Evolutionary conservation across 35 echinoderm and acorn worm species (phyloP).

Genomic region (Ophiothrix spiculata): DNA sequence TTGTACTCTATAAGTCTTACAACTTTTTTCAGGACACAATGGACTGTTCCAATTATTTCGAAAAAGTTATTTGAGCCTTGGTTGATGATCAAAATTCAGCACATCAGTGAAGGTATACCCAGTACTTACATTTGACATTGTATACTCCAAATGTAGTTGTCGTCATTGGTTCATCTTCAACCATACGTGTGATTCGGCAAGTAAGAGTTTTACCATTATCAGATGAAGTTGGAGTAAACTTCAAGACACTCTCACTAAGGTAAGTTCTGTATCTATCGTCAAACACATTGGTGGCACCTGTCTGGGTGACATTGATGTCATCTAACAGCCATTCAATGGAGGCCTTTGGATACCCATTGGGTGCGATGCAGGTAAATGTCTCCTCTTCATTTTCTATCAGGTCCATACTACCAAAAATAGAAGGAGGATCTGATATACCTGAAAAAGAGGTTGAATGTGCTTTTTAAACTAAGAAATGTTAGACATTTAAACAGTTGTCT

Average conservation of each 20-base stretch:
- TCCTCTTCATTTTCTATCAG: neutral
- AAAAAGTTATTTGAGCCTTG: no score
- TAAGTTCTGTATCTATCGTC: neutral
- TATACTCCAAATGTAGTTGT: neutral
- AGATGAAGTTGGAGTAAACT: neutral
- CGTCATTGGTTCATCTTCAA: neutral
- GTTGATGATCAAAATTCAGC: no score
- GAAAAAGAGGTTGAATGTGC: no score
- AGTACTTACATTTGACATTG: neutral
- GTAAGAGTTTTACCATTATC: neutral
- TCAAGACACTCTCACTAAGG: neutral
- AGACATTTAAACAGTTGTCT: no score
- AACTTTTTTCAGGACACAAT: no score
- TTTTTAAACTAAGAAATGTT: no score
- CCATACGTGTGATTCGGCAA: neutral
- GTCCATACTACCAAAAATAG: neutral
- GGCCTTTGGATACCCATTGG: neutral
- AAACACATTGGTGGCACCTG: neutral
- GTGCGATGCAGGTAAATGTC: neutral
- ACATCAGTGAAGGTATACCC: no score
- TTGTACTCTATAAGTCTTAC: no score
- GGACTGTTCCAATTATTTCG: no score
- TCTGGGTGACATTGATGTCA: neutral
- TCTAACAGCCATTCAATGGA: neutral
- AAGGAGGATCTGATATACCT: neutral